A percentile compares a stretch with the other conserved stretches of the same genome.
phyloP scores from a whole-genome alignment of 2,888 invertebrate species.

The Drosophila picticornis region DNA sequence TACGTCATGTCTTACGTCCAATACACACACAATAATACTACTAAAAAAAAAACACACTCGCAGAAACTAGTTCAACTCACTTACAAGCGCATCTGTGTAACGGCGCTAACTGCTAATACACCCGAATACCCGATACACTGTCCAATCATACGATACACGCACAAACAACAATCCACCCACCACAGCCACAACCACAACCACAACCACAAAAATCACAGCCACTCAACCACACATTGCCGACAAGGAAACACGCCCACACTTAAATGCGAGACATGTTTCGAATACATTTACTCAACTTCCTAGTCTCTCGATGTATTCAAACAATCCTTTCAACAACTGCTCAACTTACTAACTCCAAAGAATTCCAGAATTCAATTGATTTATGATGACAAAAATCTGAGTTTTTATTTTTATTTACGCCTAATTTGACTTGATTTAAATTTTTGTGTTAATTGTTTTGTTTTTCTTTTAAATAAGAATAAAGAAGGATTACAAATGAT shows the following conservation, averaged over 20 bases:
- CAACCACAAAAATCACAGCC: constrained; percentile 37
- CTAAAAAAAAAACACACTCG: constrained; percentile 18
- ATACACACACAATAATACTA: constrained; percentile 23
- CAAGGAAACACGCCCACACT: constrained; percentile 39
- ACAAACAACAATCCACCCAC: constrained; percentile 32
- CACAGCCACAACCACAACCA: constrained; percentile 23
- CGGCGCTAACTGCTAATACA: constrained; percentile 24
- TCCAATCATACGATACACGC: constrained; percentile 24
- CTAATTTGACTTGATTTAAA: constrained; percentile 46
- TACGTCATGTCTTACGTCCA: constrained; percentile 73
- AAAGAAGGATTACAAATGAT: constrained; percentile 75
- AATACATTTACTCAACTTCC: constrained; percentile 20
- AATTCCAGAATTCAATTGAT: constrained; percentile 23
- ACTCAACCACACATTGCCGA: constrained; percentile 45
- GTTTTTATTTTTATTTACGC: constrained; percentile 24
- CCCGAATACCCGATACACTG: constrained; percentile 13
- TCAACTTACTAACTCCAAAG: constrained; percentile 27
- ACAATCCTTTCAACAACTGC: constrained; percentile 11
- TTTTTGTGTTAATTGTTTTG: constrained; percentile 48
- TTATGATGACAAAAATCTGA: constrained; percentile 23
- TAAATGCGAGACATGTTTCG: constrained; percentile 49
- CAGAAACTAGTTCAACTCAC: constrained; percentile 24
- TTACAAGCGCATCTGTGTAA: constrained; percentile 9
- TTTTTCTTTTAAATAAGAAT: constrained; percentile 43
- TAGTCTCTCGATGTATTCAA: constrained; percentile 11